A percentile compares a stretch with the other conserved stretches of the same genome.
Evolutionary conservation across 2,888 invertebrate genomes (phyloP).

Genomic region (Phyllotreta cruciferae): DNA sequence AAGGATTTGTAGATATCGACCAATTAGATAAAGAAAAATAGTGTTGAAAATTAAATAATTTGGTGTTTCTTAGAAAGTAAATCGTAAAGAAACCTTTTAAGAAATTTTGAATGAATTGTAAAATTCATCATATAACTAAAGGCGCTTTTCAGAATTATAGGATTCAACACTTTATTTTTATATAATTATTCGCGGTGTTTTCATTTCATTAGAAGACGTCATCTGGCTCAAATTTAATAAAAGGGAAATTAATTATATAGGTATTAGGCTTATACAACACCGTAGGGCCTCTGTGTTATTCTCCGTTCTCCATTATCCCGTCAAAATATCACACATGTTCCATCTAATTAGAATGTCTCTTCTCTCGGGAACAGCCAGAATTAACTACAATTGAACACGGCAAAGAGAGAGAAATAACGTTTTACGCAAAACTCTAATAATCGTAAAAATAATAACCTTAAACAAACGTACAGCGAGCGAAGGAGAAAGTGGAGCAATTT

Average conservation of each 20-base stretch:
- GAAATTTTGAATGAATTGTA: constrained; percentile 5
- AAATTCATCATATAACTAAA: constrained; percentile 30
- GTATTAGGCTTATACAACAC: constrained; percentile 41
- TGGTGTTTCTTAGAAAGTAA: neutral
- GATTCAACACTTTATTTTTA: constrained; percentile 45
- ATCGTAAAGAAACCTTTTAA: neutral
- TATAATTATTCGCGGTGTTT: constrained; percentile 50
- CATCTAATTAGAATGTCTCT: constrained; percentile 29
- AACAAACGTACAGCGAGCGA: neutral
- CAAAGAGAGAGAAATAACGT: constrained; percentile 27
- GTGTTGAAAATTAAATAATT: neutral
- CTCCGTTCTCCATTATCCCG: constrained; percentile 34
- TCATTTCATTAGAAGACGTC: constrained; percentile 50
- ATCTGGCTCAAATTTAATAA: constrained; percentile 48
- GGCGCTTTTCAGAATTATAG: constrained; percentile 37
- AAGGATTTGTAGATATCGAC: neutral
- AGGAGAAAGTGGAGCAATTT: constrained; percentile 1
- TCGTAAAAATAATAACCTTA: constrained; percentile 18
- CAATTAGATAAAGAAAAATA: neutral
- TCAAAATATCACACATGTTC: constrained; percentile 34
- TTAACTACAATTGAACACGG: constrained; percentile 23
- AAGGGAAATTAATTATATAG: constrained; percentile 51
- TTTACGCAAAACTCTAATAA: constrained; percentile 17
- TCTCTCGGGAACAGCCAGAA: constrained; percentile 23
- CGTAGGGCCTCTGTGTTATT: constrained; percentile 28